These are phyloP conservation scores for Platycercus adscitus DNA, from an alignment of 2,113 vertebrate genomes.

Conservation along the genomic window DNA sequence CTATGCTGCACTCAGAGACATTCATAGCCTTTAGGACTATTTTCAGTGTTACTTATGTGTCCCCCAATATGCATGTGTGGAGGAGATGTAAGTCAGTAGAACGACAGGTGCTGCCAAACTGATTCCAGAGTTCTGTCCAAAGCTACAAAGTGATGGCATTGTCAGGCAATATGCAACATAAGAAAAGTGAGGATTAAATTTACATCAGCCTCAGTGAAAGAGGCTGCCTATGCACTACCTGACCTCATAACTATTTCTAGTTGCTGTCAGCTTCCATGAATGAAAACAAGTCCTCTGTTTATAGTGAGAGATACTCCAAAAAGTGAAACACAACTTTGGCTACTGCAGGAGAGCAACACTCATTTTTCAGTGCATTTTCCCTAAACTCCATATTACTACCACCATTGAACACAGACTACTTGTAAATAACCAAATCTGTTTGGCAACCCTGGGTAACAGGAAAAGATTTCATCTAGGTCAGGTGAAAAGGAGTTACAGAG, in stretches of 20 bases:
- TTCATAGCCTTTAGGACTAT: background rate
- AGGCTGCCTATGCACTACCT: background rate
- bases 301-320: background rate
- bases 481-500: background rate
- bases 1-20: background rate
- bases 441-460: background rate
- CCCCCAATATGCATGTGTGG: fast-evolving
- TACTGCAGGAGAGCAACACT: background rate
- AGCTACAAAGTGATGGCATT: background rate
- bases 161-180: background rate
- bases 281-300: background rate
- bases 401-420: background rate
- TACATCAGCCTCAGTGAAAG: background rate
- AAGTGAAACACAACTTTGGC: background rate
- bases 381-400: background rate
- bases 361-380: background rate
- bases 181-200: background rate
- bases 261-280: background rate
- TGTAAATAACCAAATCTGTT: background rate
- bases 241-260: background rate
- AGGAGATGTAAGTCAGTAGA: background rate
- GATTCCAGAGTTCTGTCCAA: background rate
- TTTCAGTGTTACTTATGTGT: background rate
- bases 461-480: background rate
- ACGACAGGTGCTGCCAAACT: background rate